Evolutionary conservation across 1,140 invertebrate species (phyloP), one percentile per base, ranked within the genome.

Genomic region (Trichonephila clavata): DNA sequence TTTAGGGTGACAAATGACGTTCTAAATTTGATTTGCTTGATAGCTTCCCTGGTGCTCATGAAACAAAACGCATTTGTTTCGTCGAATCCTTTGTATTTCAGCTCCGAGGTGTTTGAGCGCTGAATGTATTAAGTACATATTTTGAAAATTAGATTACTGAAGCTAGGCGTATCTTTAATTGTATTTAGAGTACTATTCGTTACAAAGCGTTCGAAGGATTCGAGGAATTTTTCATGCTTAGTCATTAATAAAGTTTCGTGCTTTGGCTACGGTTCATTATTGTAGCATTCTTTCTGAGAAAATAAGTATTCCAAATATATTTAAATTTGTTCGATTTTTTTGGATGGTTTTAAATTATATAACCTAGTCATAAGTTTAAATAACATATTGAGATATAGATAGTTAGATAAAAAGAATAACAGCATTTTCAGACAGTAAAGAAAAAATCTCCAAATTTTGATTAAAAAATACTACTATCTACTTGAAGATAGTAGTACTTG

Each of bases 1-100:
- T 77, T 77, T 77, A 32, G 14, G 27, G 32, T 39, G 71, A 77
- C 71, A 39, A 77, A 77, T 77, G 71, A 77, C 27, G 71, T 32
- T 16, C 71, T 77, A 77, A 77, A 77, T 77, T 77, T 77, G 71
- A 77, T 77, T 77, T 77, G 71, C 32, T 77, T 77, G 16, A 77
- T 39, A 27, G 18, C 18, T 3, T 27, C 27, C 14, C 27, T 32
- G 32, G 21, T 39, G 71, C 32, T 18, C 32, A 32, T 27, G 71
- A 39, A 77, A 14, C 27, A 16, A 77, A 77, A 77, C 27, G 24
- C 71, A 39, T 77, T 77, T 77, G 32, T 39, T 77, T 77, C 14
- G 2, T 27, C 13, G 71, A 39, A 16, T 77, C 32, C 27, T 77
- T 77, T 77, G 71, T 77, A 39, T 32, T 16, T 16, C 27, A 77